These are phyloP conservation scores for Tipula vernalis DNA, from an alignment of 2,888 invertebrate genomes.

Conservation along the genomic window DNA sequence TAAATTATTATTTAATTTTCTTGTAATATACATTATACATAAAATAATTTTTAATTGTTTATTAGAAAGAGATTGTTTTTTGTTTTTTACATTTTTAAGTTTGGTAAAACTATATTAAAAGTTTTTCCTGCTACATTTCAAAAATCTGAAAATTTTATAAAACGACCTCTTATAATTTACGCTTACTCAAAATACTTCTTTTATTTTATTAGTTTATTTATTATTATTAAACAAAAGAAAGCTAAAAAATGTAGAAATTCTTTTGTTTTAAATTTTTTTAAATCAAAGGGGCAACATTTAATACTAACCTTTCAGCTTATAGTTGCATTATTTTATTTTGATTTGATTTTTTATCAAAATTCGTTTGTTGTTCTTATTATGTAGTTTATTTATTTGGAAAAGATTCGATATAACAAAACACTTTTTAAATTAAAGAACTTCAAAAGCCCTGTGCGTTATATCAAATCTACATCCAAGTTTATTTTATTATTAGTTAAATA, in stretches of 20 bases:
- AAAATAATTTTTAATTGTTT: background rate
- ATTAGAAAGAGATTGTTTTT: background rate
- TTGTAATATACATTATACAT: background rate
- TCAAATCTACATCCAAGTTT: background rate
- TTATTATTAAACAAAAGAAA: background rate
- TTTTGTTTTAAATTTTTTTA: background rate
- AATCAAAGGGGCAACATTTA: background rate
- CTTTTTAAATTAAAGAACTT: background rate
- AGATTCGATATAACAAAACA: background rate
- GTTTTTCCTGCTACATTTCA: background rate
- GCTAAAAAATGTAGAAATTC: background rate
- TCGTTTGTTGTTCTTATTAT: background rate
- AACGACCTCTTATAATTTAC: background rate
- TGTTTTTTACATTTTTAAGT: background rate
- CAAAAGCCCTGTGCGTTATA: background rate
- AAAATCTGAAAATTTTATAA: background rate
- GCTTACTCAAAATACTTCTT: background rate
- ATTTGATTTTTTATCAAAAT: background rate
- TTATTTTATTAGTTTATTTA: background rate
- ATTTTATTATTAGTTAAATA: background rate
- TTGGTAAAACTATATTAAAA: background rate
- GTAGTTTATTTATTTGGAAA: background rate
- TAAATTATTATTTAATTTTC: background rate
- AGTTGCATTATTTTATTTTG: slow-evolving; percentile 6
- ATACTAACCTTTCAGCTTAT: background rate